phyloP scores from a whole-genome alignment of 1,140 invertebrate genomes.

The Camponotus floridanus region DNA sequence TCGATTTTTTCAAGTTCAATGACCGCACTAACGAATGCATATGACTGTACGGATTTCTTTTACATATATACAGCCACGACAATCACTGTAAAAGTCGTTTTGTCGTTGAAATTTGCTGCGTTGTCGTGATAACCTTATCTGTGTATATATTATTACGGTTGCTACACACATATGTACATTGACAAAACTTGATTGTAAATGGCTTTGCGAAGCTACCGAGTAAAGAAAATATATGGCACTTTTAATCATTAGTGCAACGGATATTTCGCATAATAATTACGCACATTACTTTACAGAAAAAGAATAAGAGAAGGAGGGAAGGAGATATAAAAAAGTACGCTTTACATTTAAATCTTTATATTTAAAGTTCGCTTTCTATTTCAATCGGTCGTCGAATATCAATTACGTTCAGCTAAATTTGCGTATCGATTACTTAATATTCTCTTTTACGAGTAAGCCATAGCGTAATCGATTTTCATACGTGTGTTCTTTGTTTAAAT shows the following conservation, averaged over 20 bases:
- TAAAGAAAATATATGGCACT: background rate
- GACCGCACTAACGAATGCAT: background rate
- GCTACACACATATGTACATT: background rate
- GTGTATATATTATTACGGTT: constrained; percentile 48
- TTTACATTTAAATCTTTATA: no score
- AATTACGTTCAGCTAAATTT: background rate
- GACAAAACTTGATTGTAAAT: constrained; percentile 44
- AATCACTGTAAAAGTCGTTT: constrained; percentile 55
- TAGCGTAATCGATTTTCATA: background rate
- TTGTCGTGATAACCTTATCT: constrained; percentile 66
- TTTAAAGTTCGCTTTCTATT: background rate
- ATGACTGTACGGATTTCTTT: constrained; percentile 34
- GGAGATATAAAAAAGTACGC: background rate
- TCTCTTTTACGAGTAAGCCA: background rate
- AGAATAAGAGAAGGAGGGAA: background rate
- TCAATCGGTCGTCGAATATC: constrained; percentile 7
- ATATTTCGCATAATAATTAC: constrained; percentile 15
- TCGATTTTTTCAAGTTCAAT: background rate
- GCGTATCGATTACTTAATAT: background rate
- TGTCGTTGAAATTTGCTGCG: constrained; percentile 54
- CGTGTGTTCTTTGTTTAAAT: constrained; percentile 9
- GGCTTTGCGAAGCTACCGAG: background rate
- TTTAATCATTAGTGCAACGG: constrained; percentile 2
- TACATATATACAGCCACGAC: background rate
- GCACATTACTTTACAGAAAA: background rate